A percentile compares a stretch with the other conserved stretches of the same genome.
These are phyloP conservation scores for Cassiopea andromeda DNA, from an alignment of 30 jellyfish, hydroid and myxozoan genomes.

Conservation along the genomic window DNA sequence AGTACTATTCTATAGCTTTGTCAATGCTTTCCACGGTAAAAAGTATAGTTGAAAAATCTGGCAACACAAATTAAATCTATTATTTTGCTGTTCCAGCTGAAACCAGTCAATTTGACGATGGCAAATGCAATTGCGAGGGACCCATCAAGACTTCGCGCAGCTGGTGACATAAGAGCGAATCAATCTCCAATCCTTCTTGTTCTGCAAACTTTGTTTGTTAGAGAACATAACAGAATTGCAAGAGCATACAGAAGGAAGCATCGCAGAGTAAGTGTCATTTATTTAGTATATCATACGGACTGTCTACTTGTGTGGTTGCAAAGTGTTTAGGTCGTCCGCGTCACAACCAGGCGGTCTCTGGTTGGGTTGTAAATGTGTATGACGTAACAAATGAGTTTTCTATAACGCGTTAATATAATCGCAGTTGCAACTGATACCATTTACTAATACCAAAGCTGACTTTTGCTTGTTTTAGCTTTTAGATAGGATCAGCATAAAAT, in stretches of 20 bases:
- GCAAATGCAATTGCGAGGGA: constrained; percentile 82
- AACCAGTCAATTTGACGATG: constrained; percentile 58
- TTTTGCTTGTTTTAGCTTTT: too few species aligned
- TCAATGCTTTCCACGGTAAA: too few species aligned
- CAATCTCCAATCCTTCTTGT: constrained; percentile 76
- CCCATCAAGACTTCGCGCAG: constrained; percentile 58
- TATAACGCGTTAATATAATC: too few species aligned
- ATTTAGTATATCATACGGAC: neutral
- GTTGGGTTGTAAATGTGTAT: too few species aligned
- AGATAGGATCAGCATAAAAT: too few species aligned
- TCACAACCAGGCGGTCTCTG: too few species aligned
- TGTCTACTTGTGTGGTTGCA: neutral
- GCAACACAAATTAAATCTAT: too few species aligned
- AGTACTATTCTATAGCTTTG: too few species aligned
- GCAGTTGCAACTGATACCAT: too few species aligned
- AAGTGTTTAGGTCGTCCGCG: neutral
- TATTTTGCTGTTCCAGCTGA: constrained; percentile 3
- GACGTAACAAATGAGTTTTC: too few species aligned
- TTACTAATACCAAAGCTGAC: too few species aligned
- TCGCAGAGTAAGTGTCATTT: neutral
- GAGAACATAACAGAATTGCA: constrained; percentile 83
- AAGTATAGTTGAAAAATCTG: too few species aligned
- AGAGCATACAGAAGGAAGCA: neutral
- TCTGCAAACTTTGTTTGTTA: constrained; percentile 69
- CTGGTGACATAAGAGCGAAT: constrained; percentile 91